phyloP scores from a whole-genome alignment of 2,113 vertebrate genomes.

The Carlito syrichta region DNA sequence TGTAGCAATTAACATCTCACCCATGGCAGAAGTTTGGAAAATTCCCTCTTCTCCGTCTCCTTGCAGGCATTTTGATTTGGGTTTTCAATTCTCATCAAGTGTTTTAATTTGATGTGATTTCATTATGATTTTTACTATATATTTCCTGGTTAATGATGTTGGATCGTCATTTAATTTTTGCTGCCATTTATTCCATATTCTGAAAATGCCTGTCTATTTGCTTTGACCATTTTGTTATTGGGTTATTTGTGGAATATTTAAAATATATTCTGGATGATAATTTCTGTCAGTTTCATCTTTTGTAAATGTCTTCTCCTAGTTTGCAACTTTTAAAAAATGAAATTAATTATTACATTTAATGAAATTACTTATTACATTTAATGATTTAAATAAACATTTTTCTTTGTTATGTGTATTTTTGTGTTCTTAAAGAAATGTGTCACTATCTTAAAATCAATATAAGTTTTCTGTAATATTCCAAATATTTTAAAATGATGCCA shows the following conservation, averaged over 20 bases:
- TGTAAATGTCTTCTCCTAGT: neutral
- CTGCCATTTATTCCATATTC: neutral
- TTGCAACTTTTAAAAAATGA: neutral
- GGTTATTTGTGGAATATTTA: neutral
- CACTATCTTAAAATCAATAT: neutral
- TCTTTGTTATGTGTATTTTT: neutral
- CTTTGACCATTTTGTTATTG: neutral
- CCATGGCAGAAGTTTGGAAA: neutral
- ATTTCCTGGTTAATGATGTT: neutral
- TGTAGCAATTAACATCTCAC: neutral
- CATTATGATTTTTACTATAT: neutral
- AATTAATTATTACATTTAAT: too few relatives aligned
- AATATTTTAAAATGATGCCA: neutral
- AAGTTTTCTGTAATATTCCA: neutral
- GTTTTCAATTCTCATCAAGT: neutral
- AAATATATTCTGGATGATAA: neutral
- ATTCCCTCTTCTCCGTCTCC: neutral
- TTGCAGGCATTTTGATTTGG: neutral
- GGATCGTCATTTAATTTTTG: neutral
- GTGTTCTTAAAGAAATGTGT: neutral
- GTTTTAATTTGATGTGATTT: neutral
- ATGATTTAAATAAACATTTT: too few relatives aligned
- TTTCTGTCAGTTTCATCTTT: neutral
- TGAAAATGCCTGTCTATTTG: neutral
- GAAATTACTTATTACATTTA: too few relatives aligned